Base-by-base conservation (phyloP, 2,888 invertebrate genomes). In the Papilio demoleus region DNA sequence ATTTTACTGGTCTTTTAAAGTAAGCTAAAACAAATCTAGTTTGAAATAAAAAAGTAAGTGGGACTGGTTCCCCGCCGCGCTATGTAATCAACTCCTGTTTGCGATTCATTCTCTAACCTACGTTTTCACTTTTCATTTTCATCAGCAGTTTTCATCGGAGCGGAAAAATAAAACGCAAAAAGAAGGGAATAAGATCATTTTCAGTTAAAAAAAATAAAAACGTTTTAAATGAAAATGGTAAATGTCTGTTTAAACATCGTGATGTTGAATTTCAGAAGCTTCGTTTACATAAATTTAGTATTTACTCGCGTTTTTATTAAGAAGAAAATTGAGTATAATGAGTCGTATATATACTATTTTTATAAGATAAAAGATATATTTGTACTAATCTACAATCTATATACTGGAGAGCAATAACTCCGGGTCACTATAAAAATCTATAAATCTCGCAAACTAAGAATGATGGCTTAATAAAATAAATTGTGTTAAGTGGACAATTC, bases 101-200 rank as follows among this genome's bases (percentile, higher is more conserved):
- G 50, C 24, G 50, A 50, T 50, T 50, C 53, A 53, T 53, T 53
- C 27, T 27, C n/a, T 53, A 36, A 14, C 62, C 45, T 53, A 53
- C 53, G 34, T 64, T 64, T 64, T 38, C 50, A 64, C 50, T 50
- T 22, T 63, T 63, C 22, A 50, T 64, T 64, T 64, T 24, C 42
- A 50, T 53, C 63, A 22, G 50, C 36, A 24, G 38, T 24, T 64
- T 53, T 38, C 60, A 60, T 60, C 24, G 14, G 38, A 53, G 27
- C 27, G 53, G 31, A 27, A 38, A 60, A 60, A 60, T 60, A 59
- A 60, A 40, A 40, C 60, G 24, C 24, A 5, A 38, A 60, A 38
- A 40, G 38, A 40, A 60, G 60, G 60, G 24, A 60, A 60, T 60
- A 38, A 60, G 60, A 60, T 22, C 14, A 60, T 60, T 60, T 53